Conservation (phyloP, 1,140 invertebrate genomes). For the Drosophila mojavensis region DNA sequence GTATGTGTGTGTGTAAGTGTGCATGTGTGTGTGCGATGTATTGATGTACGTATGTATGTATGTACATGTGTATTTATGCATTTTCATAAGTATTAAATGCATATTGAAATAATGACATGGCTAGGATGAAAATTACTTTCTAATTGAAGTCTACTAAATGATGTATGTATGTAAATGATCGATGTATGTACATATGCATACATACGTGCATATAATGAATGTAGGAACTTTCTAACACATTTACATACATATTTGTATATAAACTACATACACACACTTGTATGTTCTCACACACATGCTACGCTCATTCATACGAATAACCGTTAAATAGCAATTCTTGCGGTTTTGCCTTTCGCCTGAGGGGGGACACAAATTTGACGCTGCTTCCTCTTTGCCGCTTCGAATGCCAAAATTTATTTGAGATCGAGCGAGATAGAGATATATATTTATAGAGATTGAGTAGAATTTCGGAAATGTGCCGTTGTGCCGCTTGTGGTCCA, state of each 20-base stretch:
- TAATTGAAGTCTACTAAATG: too few species aligned
- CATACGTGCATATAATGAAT: not conserved
- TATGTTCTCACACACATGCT: not conserved
- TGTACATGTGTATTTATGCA: not conserved
- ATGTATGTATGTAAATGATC: not conserved
- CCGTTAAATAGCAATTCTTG: conserved; percentile 18
- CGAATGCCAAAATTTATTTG: conserved; percentile 24
- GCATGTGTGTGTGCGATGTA: not conserved
- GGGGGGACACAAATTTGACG: not conserved
- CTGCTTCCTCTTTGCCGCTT: conserved; percentile 21
- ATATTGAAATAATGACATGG: not conserved
- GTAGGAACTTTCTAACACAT: not conserved
- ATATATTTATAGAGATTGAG: not conserved
- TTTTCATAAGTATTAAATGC: not conserved
- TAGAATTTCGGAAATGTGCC: conserved; percentile 41
- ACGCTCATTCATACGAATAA: conserved; percentile 9
- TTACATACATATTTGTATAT: not conserved
- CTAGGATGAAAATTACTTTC: too few species aligned
- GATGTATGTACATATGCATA: not conserved
- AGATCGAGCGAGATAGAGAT: not conserved
- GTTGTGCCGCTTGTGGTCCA: conserved; percentile 26
- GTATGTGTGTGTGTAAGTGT: not conserved
- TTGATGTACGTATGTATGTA: not conserved
- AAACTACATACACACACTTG: not conserved
- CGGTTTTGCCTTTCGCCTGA: conserved; percentile 18